Conservation (phyloP, 2,888 invertebrate genomes). For the Balanococcus diminutus region DNA sequence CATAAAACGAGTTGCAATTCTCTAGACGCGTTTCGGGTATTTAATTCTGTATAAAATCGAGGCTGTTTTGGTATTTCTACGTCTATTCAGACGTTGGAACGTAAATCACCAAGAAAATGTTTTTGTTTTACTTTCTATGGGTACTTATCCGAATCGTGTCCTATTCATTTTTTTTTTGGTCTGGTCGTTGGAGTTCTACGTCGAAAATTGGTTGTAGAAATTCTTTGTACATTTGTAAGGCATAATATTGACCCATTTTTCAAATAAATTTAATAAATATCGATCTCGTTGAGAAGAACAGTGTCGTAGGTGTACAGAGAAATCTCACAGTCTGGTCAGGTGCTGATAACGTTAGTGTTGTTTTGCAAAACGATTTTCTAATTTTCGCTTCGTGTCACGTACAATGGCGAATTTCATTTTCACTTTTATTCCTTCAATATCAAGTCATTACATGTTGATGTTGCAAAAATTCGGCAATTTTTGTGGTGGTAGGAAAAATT, state of each 20-base stretch:
- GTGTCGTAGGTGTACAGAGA: background rate
- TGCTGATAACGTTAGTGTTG: background rate
- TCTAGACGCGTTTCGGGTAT: background rate
- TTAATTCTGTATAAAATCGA: background rate
- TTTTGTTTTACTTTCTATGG: too few species aligned
- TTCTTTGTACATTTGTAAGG: background rate
- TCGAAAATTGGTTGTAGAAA: background rate
- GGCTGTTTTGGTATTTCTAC: too few species aligned
- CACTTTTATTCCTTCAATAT: background rate
- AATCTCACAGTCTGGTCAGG: background rate
- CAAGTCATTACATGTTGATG: background rate
- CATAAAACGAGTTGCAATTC: background rate
- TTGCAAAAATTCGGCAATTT: background rate
- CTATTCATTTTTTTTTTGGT: too few species aligned
- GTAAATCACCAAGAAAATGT: too few species aligned
- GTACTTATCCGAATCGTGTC: too few species aligned
- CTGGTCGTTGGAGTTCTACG: too few species aligned
- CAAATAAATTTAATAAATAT: background rate
- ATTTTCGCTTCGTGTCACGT: background rate
- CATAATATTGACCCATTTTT: background rate
- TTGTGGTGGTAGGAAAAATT: background rate
- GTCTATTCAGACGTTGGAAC: too few species aligned
- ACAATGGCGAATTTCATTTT: constrained; percentile 26
- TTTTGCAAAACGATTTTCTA: constrained; percentile 12
- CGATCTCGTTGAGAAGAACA: too few species aligned